Percentiles rank a stretch among this genome's conserved stretches.
Evolutionary conservation across 2,797 vertebrate species (phyloP).

Genomic region (Channallabes apus): DNA sequence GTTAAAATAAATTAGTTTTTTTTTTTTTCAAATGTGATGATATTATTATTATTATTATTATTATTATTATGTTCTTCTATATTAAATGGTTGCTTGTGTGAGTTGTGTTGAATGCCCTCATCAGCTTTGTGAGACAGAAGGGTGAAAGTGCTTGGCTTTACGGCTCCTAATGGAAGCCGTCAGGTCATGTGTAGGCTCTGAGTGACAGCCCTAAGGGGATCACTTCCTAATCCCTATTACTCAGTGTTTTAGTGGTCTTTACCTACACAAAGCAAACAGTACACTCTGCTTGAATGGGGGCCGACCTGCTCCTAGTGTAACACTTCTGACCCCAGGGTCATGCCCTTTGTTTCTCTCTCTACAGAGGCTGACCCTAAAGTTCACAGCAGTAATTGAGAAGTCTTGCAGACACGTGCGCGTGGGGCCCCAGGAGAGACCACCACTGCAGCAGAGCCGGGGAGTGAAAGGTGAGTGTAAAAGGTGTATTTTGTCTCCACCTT

Average conservation of each 20-base stretch:
- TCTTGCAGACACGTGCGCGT: constrained; percentile 88
- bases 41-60: background rate
- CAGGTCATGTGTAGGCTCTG: constrained; percentile 73
- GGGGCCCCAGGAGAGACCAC: constrained; percentile 73
- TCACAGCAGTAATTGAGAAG: constrained; percentile 89
- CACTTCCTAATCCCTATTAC: constrained; percentile 98
- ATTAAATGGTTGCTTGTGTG: background rate
- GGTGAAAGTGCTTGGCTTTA: constrained; percentile 60
- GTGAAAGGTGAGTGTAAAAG: constrained; percentile 37
- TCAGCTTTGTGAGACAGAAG: constrained; percentile 53
- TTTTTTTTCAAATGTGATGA: background rate
- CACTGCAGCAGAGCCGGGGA: constrained; percentile 44
- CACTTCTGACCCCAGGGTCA: constrained; percentile 91
- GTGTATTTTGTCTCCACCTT: background rate
- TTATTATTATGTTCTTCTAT: background rate
- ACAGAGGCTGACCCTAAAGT: constrained; percentile 85
- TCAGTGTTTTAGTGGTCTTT: constrained; percentile 91
- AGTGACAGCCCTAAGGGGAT: constrained; percentile 83
- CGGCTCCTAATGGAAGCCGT: constrained; percentile 64
- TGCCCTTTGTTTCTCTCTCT: constrained; percentile 94
- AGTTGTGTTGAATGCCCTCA: background rate
- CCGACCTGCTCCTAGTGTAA: constrained; percentile 83
- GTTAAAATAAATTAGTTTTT: background rate
- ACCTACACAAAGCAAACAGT: constrained; percentile 94
- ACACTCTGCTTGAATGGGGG: constrained; percentile 79